phyloP scores from a whole-genome alignment of 2,888 invertebrate species.

The Apodemia hepburni region DNA sequence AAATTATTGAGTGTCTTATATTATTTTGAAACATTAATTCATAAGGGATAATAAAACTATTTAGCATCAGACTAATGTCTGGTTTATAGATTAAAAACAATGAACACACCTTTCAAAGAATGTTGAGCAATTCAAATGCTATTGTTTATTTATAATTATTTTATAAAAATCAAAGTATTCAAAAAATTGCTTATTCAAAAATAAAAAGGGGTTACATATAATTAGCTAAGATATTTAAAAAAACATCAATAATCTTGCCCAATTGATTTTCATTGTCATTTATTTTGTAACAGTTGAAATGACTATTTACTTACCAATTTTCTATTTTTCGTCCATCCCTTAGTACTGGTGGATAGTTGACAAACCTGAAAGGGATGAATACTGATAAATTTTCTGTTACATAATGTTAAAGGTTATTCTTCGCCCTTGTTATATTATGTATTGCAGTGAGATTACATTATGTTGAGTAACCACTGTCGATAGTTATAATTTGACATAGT shows the following conservation, averaged over 20 bases:
- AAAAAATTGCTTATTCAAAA: neutral
- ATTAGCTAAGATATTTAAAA: too few species aligned
- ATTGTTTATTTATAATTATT: neutral
- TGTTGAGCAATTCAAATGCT: neutral
- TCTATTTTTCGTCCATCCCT: conserved; percentile 88
- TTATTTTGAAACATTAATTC: too few species aligned
- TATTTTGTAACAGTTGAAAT: neutral
- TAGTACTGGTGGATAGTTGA: conserved; percentile 86
- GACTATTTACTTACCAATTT: conserved; percentile 84
- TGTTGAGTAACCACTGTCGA: neutral
- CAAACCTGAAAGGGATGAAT: conserved; percentile 82
- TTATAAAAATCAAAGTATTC: neutral
- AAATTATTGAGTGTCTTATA: neutral
- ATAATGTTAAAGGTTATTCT: conserved; percentile 77
- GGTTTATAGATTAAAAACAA: neutral
- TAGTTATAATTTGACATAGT: neutral
- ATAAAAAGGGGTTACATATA: too few species aligned
- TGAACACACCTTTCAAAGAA: too few species aligned
- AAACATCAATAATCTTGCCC: neutral
- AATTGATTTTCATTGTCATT: conserved; percentile 6
- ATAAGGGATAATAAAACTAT: too few species aligned
- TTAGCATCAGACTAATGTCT: neutral
- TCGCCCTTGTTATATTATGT: conserved; percentile 40
- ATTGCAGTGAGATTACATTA: neutral
- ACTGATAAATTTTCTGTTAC: conserved; percentile 71